These are phyloP conservation scores for Crambe crambe DNA, from an alignment of 37 sponge, comb jelly and placozoan genomes.

Conservation along the genomic window DNA sequence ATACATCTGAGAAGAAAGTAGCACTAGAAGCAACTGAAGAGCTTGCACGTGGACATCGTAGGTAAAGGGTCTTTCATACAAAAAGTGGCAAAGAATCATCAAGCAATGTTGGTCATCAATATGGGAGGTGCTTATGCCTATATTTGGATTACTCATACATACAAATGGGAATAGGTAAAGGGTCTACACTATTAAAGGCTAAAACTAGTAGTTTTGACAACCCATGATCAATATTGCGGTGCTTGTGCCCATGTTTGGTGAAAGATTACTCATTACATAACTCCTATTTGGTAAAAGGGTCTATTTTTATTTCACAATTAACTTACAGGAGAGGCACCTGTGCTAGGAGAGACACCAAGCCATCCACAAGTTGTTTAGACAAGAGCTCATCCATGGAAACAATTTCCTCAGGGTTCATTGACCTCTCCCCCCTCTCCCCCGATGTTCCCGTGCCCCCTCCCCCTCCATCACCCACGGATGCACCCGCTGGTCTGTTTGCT, in stretches of 20 bases:
- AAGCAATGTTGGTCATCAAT: too few species aligned
- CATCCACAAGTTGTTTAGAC: slow-evolving; percentile 47
- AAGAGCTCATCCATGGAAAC: slow-evolving; percentile 21
- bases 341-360: slow-evolving; percentile 20
- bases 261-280: too few species aligned
- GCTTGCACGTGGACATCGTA: slow-evolving; percentile 78
- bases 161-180: too few species aligned
- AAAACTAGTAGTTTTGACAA: too few species aligned
- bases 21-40: slow-evolving; percentile 44
- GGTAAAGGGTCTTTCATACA: slow-evolving; percentile 49
- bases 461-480: neutral
- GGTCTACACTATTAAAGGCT: too few species aligned
- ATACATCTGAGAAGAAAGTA: slow-evolving; percentile 77
- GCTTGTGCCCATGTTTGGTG: too few species aligned
- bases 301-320: too few species aligned
- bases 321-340: slow-evolving; percentile 58
- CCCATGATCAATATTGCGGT: too few species aligned
- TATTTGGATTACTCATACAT: too few species aligned
- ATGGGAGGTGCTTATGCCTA: too few species aligned
- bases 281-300: too few species aligned
- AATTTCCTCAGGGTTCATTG: slow-evolving; percentile 28
- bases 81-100: neutral
- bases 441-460: neutral
- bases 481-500: neutral
- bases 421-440: neutral